Base-by-base conservation (phyloP, 2,888 invertebrate genomes). In the Lepeophtheirus nordmannii region DNA sequence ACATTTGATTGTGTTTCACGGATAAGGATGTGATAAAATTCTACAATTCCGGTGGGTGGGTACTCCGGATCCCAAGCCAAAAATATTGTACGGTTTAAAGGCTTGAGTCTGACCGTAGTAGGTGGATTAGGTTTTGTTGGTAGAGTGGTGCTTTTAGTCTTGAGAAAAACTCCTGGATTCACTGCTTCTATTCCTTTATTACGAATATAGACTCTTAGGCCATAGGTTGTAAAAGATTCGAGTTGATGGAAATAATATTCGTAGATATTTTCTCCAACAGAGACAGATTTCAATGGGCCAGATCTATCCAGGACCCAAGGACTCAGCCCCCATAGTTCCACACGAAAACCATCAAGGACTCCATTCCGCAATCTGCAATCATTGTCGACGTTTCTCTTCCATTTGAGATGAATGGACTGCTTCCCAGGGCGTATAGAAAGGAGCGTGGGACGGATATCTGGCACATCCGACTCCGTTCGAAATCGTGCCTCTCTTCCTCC, bases 81-180 rank as follows among this genome's bases (percentile, higher is more conserved):
- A 40, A 41, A 23, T 20, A 62, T n/a, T 9, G 17, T 20, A 10
- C 17, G 17, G 1, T 37, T 17, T 10, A 40, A 20, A 10, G 40
- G 40, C 20, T 39, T 39, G 11, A 30, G 20, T 5, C 40, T 62
- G 17, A 40, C 20, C 11, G 39, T 62, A 1, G 20, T 23, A 1
- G 62, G 62, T n/a, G 62, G 62, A 39, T 62, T 20, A 1, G 62
- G 62, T 14, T 17, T n/a, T 20, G 39, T 14, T 62, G 62, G 39
- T 20, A 39, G 39, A 30, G 30, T 30, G 20, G 20, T 23, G 17
- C 40, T 62, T 62, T 62, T 38, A 39, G 62, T 41, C 40, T 62
- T 40, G 10, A 62, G 40, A 14, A 17, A n/a, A 14, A 62, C 20
- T 10, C 22, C 22, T 10, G 41, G 40, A 39, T 62, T 30, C 10